Conservation (phyloP, 2,888 invertebrate species). For the Apoda limacodes region DNA sequence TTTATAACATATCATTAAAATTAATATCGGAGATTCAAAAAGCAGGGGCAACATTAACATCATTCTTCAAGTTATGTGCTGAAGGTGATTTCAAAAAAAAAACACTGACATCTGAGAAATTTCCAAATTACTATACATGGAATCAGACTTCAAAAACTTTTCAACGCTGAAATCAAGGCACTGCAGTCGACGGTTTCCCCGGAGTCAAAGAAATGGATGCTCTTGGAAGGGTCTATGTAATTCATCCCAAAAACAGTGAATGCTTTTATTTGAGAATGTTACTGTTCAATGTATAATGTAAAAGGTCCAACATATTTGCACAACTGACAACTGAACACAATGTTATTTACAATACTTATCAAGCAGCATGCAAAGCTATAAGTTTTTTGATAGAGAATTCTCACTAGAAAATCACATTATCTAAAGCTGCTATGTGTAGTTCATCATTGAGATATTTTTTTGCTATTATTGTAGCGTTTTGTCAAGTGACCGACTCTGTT, state of each 20-base stretch:
- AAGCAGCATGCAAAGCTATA: constrained; percentile 21
- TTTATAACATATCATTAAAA: too few relatives aligned
- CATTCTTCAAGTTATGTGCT: constrained; percentile 3
- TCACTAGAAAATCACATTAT: constrained; percentile 23
- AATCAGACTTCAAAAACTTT: constrained; percentile 13
- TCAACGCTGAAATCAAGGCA: constrained; percentile 15
- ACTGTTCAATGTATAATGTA: constrained; percentile 22
- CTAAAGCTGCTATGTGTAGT: constrained; percentile 21
- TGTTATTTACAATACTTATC: constrained; percentile 15
- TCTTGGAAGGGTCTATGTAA: constrained; percentile 5
- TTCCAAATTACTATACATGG: constrained; percentile 15
- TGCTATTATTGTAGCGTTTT: constrained; percentile 21
- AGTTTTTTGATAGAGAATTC: constrained; percentile 23
- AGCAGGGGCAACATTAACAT: constrained; percentile 1
- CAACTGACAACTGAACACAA: constrained; percentile 17
- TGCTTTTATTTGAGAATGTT: constrained; percentile 15
- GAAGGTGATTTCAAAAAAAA: too few relatives aligned
- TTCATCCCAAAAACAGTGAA: constrained; percentile 9
- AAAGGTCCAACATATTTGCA: constrained; percentile 27
- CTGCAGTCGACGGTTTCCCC: constrained; percentile 14
- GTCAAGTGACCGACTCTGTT: constrained; percentile 20
- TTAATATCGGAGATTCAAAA: too few relatives aligned
- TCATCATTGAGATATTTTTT: constrained; percentile 22
- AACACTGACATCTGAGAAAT: constrained; percentile 13
- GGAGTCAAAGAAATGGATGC: constrained; percentile 16